Percentiles rank a stretch among this genome's conserved stretches.
Conservation (phyloP, 2,888 invertebrate genomes). For the Hedya salicella region DNA sequence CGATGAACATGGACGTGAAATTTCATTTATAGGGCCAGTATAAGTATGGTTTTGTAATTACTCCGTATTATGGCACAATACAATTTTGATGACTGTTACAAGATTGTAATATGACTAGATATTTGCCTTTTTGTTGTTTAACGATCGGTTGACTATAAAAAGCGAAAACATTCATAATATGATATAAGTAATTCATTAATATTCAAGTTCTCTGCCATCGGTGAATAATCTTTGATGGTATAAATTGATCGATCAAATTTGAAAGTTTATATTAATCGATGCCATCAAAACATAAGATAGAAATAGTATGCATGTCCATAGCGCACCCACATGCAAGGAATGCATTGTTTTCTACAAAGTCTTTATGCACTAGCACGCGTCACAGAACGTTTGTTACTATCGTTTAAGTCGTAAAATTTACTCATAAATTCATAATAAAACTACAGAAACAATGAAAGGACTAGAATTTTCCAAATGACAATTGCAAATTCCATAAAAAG, state of each 20-base stretch:
- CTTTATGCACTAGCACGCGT: conserved; percentile 25
- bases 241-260: conserved; percentile 6
- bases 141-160: not conserved
- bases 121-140: too few relatives aligned
- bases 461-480: conserved; percentile 24
- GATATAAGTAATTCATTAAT: conserved; percentile 17
- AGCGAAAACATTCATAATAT: conserved; percentile 19
- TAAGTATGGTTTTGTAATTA: too few relatives aligned
- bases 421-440: not conserved
- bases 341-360: conserved; percentile 9
- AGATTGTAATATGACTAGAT: too few relatives aligned
- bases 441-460: conserved; percentile 22
- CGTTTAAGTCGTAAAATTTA: conserved; percentile 18
- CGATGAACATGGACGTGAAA: too few relatives aligned
- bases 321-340: not conserved
- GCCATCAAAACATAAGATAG: conserved; percentile 4
- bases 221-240: conserved; percentile 16
- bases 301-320: not conserved
- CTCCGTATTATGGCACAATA: too few relatives aligned
- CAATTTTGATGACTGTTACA: too few relatives aligned
- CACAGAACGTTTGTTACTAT: conserved; percentile 15
- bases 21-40: too few relatives aligned
- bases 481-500: conserved; percentile 32
- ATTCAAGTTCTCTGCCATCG: conserved; percentile 8
- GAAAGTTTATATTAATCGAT: conserved; percentile 27